Percentiles rank a stretch among this genome's conserved stretches.
These are phyloP conservation scores for Augochlorella aurata DNA, from an alignment of 2,888 invertebrate genomes.

Conservation along the genomic window DNA sequence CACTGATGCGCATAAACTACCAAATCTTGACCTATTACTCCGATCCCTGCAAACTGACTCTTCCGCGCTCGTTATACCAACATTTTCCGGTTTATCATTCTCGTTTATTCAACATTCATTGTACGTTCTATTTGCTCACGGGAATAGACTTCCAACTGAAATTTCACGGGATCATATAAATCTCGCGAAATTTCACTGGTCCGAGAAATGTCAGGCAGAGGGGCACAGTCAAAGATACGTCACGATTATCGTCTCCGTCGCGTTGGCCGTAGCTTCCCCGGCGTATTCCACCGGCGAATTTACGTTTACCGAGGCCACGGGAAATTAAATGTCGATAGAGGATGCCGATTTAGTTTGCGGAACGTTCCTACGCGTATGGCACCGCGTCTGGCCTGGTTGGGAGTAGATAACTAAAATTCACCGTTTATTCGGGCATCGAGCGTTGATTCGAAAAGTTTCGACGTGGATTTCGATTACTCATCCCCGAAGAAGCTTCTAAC, in stretches of 20 bases:
- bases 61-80: not conserved
- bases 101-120: not conserved
- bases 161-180: not conserved
- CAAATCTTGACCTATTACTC: slow-evolving; percentile 12
- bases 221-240: slow-evolving; percentile 22
- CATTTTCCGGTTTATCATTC: not conserved
- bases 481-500: slow-evolving; percentile 15
- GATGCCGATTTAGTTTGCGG: slow-evolving; percentile 58
- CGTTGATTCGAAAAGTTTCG: slow-evolving; percentile 46
- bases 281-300: slow-evolving; percentile 50
- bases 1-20: slow-evolving; percentile 9
- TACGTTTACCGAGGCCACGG: slow-evolving; percentile 60
- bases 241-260: slow-evolving; percentile 50
- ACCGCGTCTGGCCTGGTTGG: slow-evolving; percentile 7
- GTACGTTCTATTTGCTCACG: not conserved
- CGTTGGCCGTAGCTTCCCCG: slow-evolving; percentile 12
- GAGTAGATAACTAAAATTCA: slow-evolving; percentile 62
- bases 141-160: not conserved
- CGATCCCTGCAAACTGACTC: not conserved
- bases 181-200: slow-evolving; percentile 2
- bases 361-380: slow-evolving; percentile 28
- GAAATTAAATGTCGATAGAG: slow-evolving; percentile 69
- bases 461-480: slow-evolving; percentile 52
- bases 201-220: not conserved
- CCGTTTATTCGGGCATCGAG: slow-evolving; percentile 54